A percentile compares a stretch with the other conserved stretches of the same genome.
Evolutionary conservation across 2,797 vertebrate genomes (phyloP).

Genomic region (Clarias laeviceps): DNA sequence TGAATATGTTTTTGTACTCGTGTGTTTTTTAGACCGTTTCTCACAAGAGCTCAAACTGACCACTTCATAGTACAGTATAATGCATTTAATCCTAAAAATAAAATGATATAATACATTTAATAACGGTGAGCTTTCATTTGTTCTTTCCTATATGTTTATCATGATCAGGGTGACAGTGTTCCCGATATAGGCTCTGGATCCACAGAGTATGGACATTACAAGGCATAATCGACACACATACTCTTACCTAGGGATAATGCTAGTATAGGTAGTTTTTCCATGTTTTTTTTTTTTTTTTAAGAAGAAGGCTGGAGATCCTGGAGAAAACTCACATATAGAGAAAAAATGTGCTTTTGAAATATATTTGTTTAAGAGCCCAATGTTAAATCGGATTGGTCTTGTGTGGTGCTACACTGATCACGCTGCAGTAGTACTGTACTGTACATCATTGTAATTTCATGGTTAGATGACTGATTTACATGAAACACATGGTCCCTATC

Average conservation of each 20-base stretch:
- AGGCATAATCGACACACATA: neutral
- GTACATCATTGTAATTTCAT: neutral
- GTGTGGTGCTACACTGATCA: neutral
- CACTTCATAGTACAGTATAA: conserved; percentile 25
- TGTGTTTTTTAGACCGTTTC: conserved; percentile 41
- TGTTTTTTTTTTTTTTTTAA: neutral
- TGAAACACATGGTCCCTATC: neutral
- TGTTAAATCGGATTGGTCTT: neutral
- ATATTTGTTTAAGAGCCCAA: neutral
- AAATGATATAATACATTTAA: neutral
- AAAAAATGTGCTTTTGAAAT: neutral
- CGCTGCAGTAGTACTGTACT: neutral
- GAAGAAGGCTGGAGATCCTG: neutral
- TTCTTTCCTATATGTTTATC: neutral
- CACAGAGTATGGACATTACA: neutral
- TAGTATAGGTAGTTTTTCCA: neutral
- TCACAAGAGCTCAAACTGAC: conserved; percentile 7
- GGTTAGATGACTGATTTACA: neutral
- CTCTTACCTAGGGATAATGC: neutral
- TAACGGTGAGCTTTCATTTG: neutral
- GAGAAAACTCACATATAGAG: neutral
- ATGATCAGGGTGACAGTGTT: neutral
- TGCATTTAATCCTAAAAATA: conserved; percentile 36
- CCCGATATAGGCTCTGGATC: too few species aligned
- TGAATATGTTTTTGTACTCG: conserved; percentile 14